These are phyloP conservation scores for Trypoxylon attenuatum DNA, from an alignment of 2,888 invertebrate species.

Conservation along the genomic window DNA sequence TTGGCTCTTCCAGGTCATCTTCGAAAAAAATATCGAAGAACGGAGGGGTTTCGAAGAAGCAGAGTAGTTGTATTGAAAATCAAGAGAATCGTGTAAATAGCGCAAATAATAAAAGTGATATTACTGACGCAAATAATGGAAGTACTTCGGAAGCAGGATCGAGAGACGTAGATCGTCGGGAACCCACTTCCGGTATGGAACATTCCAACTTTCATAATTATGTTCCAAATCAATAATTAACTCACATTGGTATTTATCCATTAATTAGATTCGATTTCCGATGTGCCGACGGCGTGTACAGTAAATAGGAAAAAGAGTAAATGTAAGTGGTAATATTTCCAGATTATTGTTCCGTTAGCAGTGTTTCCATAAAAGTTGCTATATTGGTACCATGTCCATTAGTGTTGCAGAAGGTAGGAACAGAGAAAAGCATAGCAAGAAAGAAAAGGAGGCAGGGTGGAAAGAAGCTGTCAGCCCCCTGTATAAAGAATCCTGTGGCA, in stretches of 20 bases:
- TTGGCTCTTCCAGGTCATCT: slow-evolving; percentile 35
- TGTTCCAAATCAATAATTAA: not conserved
- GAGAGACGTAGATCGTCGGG: slow-evolving; percentile 24
- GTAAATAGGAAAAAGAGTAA: slow-evolving; percentile 23
- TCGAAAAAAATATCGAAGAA: slow-evolving; percentile 45
- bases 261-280: slow-evolving; percentile 26
- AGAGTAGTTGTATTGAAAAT: slow-evolving; percentile 62
- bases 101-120: slow-evolving; percentile 54
- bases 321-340: slow-evolving; percentile 19
- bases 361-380: not conserved
- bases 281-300: not conserved
- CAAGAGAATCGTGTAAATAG: slow-evolving; percentile 69
- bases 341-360: not conserved
- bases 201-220: not conserved
- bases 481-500: slow-evolving; percentile 46
- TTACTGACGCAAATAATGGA: slow-evolving; percentile 13
- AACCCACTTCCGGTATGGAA: slow-evolving; percentile 27
- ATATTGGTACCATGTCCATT: too few relatives aligned
- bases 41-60: slow-evolving; percentile 46
- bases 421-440: slow-evolving; percentile 62
- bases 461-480: slow-evolving; percentile 37
- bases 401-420: slow-evolving; percentile 51
- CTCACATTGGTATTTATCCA: not conserved
- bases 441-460: slow-evolving; percentile 52
- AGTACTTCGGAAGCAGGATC: slow-evolving; percentile 20